These are phyloP conservation scores for Rallus limicola DNA, from an alignment of 2,113 vertebrate genomes.

Conservation along the genomic window DNA sequence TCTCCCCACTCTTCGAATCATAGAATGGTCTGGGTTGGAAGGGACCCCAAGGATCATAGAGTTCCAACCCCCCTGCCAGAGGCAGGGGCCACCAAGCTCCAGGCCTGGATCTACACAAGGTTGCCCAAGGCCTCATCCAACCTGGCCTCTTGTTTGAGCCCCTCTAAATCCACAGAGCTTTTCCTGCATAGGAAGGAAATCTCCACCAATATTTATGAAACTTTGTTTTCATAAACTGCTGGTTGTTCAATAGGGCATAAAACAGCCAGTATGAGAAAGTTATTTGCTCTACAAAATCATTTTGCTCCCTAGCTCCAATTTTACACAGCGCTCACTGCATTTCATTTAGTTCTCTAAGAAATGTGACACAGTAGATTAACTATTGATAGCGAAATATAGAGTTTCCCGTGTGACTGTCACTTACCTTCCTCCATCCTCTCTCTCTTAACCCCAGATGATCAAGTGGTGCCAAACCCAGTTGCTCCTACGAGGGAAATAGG, in stretches of 20 bases:
- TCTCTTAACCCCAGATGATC: background rate
- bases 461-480: background rate
- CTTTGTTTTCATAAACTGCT: slow-evolving; percentile 72
- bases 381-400: slow-evolving; percentile 31
- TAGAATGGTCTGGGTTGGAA: too few relatives aligned
- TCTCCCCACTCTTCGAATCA: background rate
- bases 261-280: slow-evolving; percentile 61
- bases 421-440: background rate
- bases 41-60: too few relatives aligned
- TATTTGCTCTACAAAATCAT: slow-evolving; percentile 73
- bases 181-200: background rate
- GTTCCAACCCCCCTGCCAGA: too few relatives aligned
- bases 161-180: background rate
- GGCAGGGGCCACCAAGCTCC: too few relatives aligned
- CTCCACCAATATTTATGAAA: slow-evolving; percentile 47
- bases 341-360: slow-evolving; percentile 65
- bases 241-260: slow-evolving; percentile 75
- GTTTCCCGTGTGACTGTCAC: background rate
- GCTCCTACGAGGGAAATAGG: background rate
- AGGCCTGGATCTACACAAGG: too few relatives aligned
- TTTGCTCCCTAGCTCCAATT: slow-evolving; percentile 62
- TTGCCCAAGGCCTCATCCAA: too few relatives aligned
- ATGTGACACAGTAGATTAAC: slow-evolving; percentile 71
- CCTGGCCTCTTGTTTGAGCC: background rate
- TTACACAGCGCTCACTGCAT: slow-evolving; percentile 52